Percentiles rank a stretch among this genome's conserved stretches.
These are phyloP conservation scores for Phylloscopus collybita DNA, from an alignment of 2,797 vertebrate genomes.

Conservation along the genomic window DNA sequence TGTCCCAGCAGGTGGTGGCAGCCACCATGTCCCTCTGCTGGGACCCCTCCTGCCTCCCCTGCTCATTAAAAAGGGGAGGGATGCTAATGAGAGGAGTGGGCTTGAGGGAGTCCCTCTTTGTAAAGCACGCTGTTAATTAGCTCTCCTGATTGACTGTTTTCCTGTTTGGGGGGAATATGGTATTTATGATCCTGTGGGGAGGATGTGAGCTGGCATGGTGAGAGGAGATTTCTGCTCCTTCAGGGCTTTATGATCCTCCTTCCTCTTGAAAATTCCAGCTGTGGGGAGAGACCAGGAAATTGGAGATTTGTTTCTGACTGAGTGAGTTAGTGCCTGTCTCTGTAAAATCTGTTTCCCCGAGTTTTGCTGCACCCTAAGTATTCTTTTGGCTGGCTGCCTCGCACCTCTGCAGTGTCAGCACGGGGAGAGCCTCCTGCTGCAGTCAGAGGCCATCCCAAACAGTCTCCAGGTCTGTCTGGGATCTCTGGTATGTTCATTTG, in stretches of 20 bases:
- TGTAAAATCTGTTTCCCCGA: conserved; percentile 1
- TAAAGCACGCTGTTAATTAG: conserved; percentile 28
- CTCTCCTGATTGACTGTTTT: neutral
- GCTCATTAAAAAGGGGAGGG: neutral
- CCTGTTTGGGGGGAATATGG: conserved; percentile 11
- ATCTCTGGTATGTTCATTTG: neutral
- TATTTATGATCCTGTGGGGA: conserved; percentile 32
- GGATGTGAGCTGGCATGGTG: conserved; percentile 58
- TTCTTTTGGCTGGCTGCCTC: conserved; percentile 13
- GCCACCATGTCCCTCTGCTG: neutral
- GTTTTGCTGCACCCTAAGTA: conserved; percentile 27
- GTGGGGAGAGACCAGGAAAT: conserved; percentile 50
- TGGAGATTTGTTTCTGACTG: conserved; percentile 48
- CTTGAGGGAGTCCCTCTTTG: neutral
- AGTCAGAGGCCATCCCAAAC: neutral
- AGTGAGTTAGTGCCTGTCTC: conserved; percentile 23
- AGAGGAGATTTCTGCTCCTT: conserved; percentile 49
- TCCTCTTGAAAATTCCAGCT: conserved; percentile 48
- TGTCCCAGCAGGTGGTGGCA: neutral
- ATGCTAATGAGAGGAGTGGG: neutral
- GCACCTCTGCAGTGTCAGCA: conserved; percentile 19
- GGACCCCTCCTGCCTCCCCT: neutral
- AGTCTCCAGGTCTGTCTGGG: neutral
- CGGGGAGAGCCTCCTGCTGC: neutral
- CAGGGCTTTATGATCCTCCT: conserved; percentile 13